A percentile compares a stretch with the other conserved stretches of the same genome.
phyloP scores from a whole-genome alignment of 2,888 invertebrate genomes.

The Drosophila mimica region DNA sequence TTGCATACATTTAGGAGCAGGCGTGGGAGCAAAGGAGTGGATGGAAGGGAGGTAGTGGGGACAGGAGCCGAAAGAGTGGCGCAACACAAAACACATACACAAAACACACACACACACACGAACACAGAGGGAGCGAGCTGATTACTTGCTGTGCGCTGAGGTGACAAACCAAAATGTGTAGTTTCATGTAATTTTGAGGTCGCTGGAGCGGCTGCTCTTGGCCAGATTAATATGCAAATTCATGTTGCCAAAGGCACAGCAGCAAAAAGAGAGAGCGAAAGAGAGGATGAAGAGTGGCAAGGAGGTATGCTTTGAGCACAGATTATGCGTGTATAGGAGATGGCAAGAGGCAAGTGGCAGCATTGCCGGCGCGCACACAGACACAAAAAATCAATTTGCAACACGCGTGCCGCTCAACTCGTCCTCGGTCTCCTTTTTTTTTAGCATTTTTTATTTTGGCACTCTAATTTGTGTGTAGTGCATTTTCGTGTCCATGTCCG shows the following conservation, averaged over 20 bases:
- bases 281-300: conserved; percentile 14
- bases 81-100: conserved; percentile 23
- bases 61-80: conserved; percentile 53
- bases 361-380: conserved; percentile 20
- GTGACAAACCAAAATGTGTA: conserved; percentile 82
- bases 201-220: conserved; percentile 45
- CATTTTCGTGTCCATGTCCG: conserved; percentile 69
- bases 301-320: conserved; percentile 47
- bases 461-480: conserved; percentile 73
- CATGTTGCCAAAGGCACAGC: conserved; percentile 30
- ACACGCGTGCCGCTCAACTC: conserved; percentile 26
- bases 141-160: conserved; percentile 65
- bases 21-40: neutral
- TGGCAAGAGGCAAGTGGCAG: conserved; percentile 21
- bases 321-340: conserved; percentile 41
- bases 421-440: conserved; percentile 7
- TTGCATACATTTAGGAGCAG: conserved; percentile 62
- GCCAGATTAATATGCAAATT: conserved; percentile 76
- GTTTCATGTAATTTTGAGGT: conserved; percentile 70
- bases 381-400: conserved; percentile 71
- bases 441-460: neutral
- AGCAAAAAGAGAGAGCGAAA: neutral
- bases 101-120: conserved; percentile 13
- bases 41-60: neutral
- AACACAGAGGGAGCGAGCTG: conserved; percentile 27